phyloP scores from a whole-genome alignment of 2,888 invertebrate genomes.

The Diplazon laetatorius region DNA sequence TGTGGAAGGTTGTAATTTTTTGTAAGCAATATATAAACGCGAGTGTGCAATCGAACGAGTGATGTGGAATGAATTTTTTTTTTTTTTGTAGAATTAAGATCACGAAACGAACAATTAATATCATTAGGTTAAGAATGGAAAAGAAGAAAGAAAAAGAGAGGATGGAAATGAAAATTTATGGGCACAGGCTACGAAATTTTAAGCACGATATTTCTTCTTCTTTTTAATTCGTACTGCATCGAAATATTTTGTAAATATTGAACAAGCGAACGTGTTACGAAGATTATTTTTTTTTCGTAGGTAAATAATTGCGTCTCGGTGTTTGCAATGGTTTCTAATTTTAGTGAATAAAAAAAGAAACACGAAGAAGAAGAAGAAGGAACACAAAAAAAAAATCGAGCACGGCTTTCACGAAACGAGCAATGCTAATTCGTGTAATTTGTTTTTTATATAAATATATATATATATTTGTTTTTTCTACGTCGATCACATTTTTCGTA shows the following conservation, averaged over 20 bases:
- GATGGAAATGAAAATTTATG: no score
- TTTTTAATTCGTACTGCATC: no score
- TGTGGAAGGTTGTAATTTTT: constrained; percentile 40
- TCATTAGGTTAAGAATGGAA: no score
- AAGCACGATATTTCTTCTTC: no score
- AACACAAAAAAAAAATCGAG: background rate
- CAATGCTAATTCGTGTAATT: constrained; percentile 21
- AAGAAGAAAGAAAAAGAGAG: no score
- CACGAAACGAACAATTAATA: constrained; percentile 31
- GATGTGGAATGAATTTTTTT: constrained; percentile 19
- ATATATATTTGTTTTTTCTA: no score
- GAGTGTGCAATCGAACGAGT: constrained; percentile 55
- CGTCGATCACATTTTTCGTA: constrained; percentile 36
- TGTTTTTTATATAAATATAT: no score
- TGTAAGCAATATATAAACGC: constrained; percentile 52
- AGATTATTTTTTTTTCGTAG: constrained; percentile 8
- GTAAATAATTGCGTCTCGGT: background rate
- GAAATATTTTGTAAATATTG: constrained; percentile 32
- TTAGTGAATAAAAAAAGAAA: constrained; percentile 13
- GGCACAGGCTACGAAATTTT: no score
- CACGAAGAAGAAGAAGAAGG: no score
- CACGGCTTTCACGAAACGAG: constrained; percentile 26
- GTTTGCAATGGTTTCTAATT: constrained; percentile 23
- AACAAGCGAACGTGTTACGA: background rate
- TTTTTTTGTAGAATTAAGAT: constrained; percentile 6